Evolutionary conservation across 2,113 vertebrate genomes (phyloP).

Genomic region (Brachypteracias leptosomus): DNA sequence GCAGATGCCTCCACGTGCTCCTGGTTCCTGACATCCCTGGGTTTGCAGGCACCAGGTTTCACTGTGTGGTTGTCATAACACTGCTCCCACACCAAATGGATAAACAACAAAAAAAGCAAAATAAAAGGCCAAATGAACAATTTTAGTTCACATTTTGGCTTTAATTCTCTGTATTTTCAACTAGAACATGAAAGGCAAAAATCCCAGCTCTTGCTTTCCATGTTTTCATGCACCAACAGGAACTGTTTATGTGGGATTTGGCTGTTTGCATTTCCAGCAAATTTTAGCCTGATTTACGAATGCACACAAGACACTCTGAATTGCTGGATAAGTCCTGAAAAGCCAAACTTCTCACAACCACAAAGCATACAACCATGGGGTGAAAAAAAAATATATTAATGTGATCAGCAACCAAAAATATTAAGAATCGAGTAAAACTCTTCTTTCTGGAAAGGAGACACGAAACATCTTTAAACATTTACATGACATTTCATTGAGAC

Average conservation of each 20-base stretch:
- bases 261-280: conserved; percentile 29
- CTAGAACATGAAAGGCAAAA: background rate
- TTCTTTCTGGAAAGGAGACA: background rate
- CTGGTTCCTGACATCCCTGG: background rate
- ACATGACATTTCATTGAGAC: background rate
- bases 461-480: background rate
- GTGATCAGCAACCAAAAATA: background rate
- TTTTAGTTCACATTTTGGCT: background rate
- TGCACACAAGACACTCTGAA: background rate
- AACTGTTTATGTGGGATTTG: background rate
- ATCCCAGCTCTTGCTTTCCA: background rate
- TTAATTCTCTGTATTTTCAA: background rate
- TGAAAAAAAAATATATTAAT: background rate
- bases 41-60: background rate
- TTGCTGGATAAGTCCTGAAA: background rate
- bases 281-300: background rate
- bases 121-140: background rate
- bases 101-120: background rate
- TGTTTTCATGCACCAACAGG: background rate
- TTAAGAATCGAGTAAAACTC: background rate
- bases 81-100: background rate
- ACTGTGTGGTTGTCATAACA: background rate
- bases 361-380: background rate
- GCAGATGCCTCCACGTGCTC: accelerated
- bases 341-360: background rate